These are phyloP conservation scores for Aegotheles bennettii DNA, from an alignment of 2,113 vertebrate genomes.

Conservation along the genomic window DNA sequence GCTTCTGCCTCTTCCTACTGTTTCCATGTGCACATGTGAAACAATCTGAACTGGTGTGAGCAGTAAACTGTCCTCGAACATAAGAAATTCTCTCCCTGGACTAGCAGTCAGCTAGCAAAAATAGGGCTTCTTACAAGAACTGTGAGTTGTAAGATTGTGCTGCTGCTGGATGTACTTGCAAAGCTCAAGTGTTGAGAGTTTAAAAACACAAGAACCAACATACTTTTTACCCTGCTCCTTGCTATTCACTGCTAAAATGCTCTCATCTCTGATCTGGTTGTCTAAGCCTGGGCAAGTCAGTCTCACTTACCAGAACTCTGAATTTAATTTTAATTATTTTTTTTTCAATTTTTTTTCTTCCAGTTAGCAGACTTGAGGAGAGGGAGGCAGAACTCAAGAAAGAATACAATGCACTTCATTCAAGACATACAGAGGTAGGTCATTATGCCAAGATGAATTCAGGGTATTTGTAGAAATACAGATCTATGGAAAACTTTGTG, in stretches of 20 bases:
- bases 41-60: neutral
- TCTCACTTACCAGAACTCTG: neutral
- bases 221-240: neutral
- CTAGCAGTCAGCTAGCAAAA: neutral
- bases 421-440: conserved; percentile 95
- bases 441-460: neutral
- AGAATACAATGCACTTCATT: conserved; percentile 92
- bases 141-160: neutral
- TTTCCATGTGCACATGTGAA: neutral
- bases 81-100: neutral
- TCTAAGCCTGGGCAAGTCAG: neutral
- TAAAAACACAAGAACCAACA: neutral
- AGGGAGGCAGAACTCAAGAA: conserved; percentile 95
- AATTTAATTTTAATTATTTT: neutral
- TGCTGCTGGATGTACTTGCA: neutral
- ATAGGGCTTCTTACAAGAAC: neutral
- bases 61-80: neutral
- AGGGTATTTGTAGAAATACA: neutral
- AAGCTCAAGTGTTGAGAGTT: neutral
- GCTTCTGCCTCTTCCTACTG: neutral
- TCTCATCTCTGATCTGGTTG: neutral
- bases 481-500: neutral
- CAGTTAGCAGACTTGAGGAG: conserved; percentile 95
- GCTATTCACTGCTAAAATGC: neutral
- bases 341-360: conserved; percentile 43